phyloP scores from a whole-genome alignment of 2,888 invertebrate genomes.

The Lasioglossum malachurum region DNA sequence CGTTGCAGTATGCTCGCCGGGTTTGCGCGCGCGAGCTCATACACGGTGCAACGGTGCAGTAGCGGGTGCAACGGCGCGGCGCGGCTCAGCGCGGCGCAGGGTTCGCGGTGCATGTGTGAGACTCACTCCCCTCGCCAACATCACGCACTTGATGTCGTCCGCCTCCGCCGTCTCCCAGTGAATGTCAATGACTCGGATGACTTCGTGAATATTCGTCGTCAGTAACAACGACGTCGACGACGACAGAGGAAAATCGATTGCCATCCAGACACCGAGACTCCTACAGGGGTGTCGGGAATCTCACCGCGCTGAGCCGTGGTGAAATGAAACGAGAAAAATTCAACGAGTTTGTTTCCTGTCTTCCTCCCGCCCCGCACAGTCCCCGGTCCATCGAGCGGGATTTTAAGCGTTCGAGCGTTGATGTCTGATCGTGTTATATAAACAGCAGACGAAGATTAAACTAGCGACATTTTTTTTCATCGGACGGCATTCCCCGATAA shows the following conservation, averaged over 20 bases:
- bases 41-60: neutral
- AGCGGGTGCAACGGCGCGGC: neutral
- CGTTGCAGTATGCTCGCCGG: neutral
- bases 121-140: constrained; percentile 65
- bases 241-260: constrained; percentile 79
- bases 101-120: constrained; percentile 50
- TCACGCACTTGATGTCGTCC: constrained; percentile 80
- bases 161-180: constrained; percentile 77
- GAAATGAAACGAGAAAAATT: constrained; percentile 59
- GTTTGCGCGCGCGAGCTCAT: neutral
- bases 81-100: neutral
- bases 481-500: neutral
- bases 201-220: constrained; percentile 78
- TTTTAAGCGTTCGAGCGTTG: constrained; percentile 49
- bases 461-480: constrained; percentile 22
- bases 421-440: constrained; percentile 44
- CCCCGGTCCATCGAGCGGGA: constrained; percentile 21
- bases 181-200: constrained; percentile 84
- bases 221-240: constrained; percentile 73
- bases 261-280: constrained; percentile 70
- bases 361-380: neutral
- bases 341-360: constrained; percentile 54
- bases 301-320: constrained; percentile 56
- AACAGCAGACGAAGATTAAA: constrained; percentile 33
- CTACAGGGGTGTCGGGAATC: constrained; percentile 69